These are phyloP conservation scores for Laspeyria flexula DNA, from an alignment of 2,888 invertebrate species.

Conservation along the genomic window DNA sequence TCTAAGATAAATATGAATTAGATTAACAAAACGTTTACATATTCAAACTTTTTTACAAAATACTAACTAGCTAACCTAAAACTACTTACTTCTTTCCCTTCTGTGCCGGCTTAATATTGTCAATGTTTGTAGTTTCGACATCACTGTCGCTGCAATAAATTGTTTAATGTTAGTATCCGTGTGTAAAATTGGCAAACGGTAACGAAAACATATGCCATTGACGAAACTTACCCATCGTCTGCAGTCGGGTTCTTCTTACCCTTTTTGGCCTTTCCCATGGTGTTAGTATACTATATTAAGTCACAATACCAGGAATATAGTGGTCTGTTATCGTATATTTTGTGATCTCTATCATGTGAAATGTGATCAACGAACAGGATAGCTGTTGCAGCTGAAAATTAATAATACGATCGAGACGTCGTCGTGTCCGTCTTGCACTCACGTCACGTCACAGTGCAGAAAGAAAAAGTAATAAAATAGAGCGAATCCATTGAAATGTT, in stretches of 20 bases:
- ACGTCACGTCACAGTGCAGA: conserved; percentile 36
- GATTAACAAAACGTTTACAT: too few relatives aligned
- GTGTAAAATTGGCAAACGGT: conserved; percentile 40
- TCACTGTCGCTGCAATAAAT: conserved; percentile 88
- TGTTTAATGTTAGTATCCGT: conserved; percentile 32
- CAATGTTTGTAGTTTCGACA: conserved; percentile 77
- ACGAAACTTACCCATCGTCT: conserved; percentile 89
- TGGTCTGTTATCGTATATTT: conserved; percentile 70
- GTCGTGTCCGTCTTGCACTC: conserved; percentile 66
- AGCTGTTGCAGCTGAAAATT: conserved; percentile 62
- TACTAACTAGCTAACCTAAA: conserved; percentile 67
- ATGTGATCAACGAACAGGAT: conserved; percentile 69
- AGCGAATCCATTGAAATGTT: not conserved
- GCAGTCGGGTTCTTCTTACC: conserved; percentile 91
- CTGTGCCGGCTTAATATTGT: conserved; percentile 70
- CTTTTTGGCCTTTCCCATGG: conserved; percentile 93
- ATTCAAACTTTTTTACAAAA: conserved; percentile 13
- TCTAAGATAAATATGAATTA: not conserved
- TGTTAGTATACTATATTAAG: conserved; percentile 67
- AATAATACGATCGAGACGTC: conserved; percentile 58
- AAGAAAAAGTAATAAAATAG: conserved; percentile 9
- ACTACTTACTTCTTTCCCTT: conserved; percentile 78
- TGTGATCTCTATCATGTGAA: conserved; percentile 83
- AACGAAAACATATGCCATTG: conserved; percentile 65
- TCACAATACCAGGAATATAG: conserved; percentile 74